phyloP scores from a whole-genome alignment of 2,113 vertebrate species.

The Empidonax traillii region DNA sequence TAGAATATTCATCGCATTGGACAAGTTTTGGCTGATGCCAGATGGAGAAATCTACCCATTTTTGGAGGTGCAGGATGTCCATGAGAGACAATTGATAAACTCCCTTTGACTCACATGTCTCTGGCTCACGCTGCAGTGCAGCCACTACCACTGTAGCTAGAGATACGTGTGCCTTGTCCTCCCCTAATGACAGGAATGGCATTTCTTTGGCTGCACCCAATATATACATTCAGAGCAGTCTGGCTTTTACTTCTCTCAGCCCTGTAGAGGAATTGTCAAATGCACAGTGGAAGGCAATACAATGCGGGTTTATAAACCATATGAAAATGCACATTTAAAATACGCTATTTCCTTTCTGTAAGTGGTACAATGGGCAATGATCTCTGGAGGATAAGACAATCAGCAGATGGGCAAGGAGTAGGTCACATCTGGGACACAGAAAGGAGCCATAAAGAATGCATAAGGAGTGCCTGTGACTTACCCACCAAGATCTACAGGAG shows the following conservation, averaged over 20 bases:
- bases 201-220: neutral
- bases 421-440: neutral
- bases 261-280: neutral
- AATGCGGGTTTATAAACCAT: neutral
- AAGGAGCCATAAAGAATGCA: neutral
- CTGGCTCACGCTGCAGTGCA: neutral
- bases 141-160: neutral
- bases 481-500: neutral
- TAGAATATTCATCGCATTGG: neutral
- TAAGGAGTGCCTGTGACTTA: neutral
- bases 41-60: neutral
- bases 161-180: neutral
- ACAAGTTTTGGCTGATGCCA: neutral
- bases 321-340: neutral
- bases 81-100: neutral
- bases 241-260: neutral
- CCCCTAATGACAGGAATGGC: neutral
- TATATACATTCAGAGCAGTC: accelerated
- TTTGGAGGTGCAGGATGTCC: neutral
- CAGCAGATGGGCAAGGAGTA: neutral
- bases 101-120: neutral
- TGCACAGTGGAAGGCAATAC: neutral
- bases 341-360: neutral
- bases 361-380: neutral
- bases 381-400: neutral